Percentiles rank a stretch among this genome's conserved stretches.
Evolutionary conservation across 2,797 vertebrate genomes (phyloP).

Genomic region (Eospalax fontanierii): DNA sequence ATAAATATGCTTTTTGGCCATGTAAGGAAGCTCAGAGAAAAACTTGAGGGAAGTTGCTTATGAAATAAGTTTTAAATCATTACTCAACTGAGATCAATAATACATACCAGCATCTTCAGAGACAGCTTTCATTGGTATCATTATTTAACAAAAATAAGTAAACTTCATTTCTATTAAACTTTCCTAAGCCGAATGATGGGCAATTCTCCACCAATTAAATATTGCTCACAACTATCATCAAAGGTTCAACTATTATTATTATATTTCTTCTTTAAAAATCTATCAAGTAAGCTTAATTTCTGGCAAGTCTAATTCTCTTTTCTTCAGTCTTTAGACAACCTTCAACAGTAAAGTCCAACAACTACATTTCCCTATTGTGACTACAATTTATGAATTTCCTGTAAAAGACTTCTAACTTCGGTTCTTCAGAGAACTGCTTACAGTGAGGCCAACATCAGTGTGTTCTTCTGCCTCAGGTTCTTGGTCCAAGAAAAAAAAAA

Average conservation of each 20-base stretch:
- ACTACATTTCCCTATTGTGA: slow-evolving; percentile 21
- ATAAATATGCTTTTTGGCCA: slow-evolving; percentile 5
- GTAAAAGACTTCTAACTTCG: slow-evolving; percentile 48
- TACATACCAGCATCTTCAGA: slow-evolving; percentile 22
- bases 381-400: slow-evolving; percentile 52
- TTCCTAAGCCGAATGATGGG: not conserved
- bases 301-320: not conserved
- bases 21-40: not conserved
- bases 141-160: slow-evolving; percentile 52
- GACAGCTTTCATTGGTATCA: not conserved
- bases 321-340: slow-evolving; percentile 33
- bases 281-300: slow-evolving; percentile 39
- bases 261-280: slow-evolving; percentile 47
- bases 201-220: slow-evolving; percentile 31
- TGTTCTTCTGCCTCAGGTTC: slow-evolving; percentile 45
- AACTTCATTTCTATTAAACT: slow-evolving; percentile 6
- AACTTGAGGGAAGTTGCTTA: not conserved
- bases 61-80: slow-evolving; percentile 14
- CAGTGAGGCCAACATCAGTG: slow-evolving; percentile 57
- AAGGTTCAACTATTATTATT: not conserved
- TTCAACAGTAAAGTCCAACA: slow-evolving; percentile 16
- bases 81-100: not conserved
- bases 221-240: not conserved
- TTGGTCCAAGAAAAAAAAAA: not conserved
- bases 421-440: slow-evolving; percentile 71